Percentiles rank a stretch among this genome's conserved stretches.
phyloP scores from a whole-genome alignment of 2,888 invertebrate species.

The Aleiodes leptofemur region DNA sequence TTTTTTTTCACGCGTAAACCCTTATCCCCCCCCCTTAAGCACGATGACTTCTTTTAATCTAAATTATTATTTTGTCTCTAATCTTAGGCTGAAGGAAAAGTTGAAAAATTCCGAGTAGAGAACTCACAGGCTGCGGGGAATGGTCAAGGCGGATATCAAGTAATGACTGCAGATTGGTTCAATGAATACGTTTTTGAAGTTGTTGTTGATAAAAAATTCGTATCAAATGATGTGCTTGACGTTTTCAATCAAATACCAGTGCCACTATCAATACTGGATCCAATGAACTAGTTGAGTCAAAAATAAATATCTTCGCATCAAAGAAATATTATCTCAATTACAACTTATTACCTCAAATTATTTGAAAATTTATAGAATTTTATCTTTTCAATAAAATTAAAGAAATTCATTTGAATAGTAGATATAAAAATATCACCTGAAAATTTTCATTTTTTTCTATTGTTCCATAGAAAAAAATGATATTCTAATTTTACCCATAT shows the following conservation, averaged over 20 bases:
- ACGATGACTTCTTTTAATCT: background rate
- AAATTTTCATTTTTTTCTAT: too few relatives aligned
- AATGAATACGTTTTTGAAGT: constrained; percentile 92
- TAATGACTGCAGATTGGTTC: constrained; percentile 92
- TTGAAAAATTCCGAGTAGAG: constrained; percentile 89
- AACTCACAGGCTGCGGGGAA: constrained; percentile 95
- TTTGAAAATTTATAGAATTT: background rate
- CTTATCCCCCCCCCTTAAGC: too few relatives aligned
- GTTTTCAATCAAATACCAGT: constrained; percentile 87
- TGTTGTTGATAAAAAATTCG: constrained; percentile 89
- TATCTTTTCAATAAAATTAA: too few relatives aligned
- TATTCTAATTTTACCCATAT: too few relatives aligned
- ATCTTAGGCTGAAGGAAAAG: constrained; percentile 79
- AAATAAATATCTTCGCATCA: constrained; percentile 3
- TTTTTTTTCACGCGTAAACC: too few relatives aligned
- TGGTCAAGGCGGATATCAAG: constrained; percentile 89
- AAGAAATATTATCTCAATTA: background rate
- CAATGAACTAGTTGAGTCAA: constrained; percentile 89
- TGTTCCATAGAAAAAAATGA: too few relatives aligned
- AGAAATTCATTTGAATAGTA: too few relatives aligned
- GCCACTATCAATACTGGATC: constrained; percentile 94
- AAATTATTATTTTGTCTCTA: constrained; percentile 35
- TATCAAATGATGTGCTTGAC: constrained; percentile 84
- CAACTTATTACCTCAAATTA: background rate
- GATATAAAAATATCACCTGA: too few relatives aligned